Percentiles rank a stretch among this genome's conserved stretches.
These are phyloP conservation scores for Pardosa pseudoannulata DNA, from an alignment of 2,888 invertebrate genomes.

Conservation along the genomic window DNA sequence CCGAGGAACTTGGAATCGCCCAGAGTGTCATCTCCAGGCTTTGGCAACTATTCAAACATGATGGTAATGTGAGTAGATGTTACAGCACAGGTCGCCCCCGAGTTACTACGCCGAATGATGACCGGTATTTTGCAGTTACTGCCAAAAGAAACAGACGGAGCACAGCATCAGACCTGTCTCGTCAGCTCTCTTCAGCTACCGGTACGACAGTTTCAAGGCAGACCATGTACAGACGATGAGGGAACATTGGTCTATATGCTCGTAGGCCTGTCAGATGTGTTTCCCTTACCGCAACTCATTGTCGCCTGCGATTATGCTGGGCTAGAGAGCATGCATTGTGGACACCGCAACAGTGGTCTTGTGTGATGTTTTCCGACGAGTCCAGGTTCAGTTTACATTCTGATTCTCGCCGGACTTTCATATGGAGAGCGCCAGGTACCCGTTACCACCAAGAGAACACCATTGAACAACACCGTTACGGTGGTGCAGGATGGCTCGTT, in stretches of 20 bases:
- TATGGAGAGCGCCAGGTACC: background rate
- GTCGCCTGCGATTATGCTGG: too few species aligned
- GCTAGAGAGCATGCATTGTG: too few species aligned
- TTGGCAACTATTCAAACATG: background rate
- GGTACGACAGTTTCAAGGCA: constrained; percentile 12
- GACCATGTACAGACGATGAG: constrained; percentile 12
- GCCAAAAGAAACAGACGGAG: too few species aligned
- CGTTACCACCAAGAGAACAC: background rate
- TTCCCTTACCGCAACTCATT: too few species aligned
- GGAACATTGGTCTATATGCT: too few species aligned
- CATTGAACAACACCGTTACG: too few species aligned
- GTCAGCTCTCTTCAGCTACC: background rate
- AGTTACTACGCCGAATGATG: constrained; percentile 18
- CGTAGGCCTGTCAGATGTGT: too few species aligned
- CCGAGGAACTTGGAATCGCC: background rate
- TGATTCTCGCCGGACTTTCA: background rate
- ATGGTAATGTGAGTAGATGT: constrained; percentile 4
- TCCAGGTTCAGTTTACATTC: background rate
- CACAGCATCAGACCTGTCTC: too few species aligned
- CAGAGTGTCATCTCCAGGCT: background rate
- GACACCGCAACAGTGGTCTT: too few species aligned
- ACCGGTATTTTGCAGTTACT: constrained; percentile 3
- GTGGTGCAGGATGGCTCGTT: constrained; percentile 4
- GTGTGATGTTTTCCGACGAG: background rate
- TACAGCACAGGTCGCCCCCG: constrained; percentile 4